Base-by-base conservation (phyloP, 2,888 invertebrate genomes). In the Pantelozetes paolii region DNA sequence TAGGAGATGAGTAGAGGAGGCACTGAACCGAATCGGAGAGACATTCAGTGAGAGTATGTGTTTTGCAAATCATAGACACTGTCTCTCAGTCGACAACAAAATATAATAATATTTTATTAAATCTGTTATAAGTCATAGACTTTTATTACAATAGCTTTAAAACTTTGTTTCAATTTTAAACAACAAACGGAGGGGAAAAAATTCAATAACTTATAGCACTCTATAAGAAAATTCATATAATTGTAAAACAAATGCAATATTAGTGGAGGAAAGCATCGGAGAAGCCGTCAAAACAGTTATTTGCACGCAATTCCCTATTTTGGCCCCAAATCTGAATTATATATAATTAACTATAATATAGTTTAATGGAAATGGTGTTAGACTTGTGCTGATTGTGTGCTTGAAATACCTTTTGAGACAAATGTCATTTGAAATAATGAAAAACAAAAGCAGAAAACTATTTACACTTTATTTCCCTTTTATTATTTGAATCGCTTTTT, bases 251-350 rank as follows among this genome's bases (percentile, higher is more conserved):
- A 57, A 28, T 15, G 45, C 2, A 45, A 45, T 45, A 45, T 45
- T 45, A 36, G 9, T 45, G 15, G 15, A 15, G 45, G 11, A 18
- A 45, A 45, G 2, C 45, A 45, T 45, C 9, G 36, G 45, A 59
- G 30, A 9, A 30, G 32, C 30, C 30, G 59, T 30, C 59, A 59
- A 59, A 54, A 59, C 59, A 59, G 30, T 59, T 59, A 59, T 59
- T n/a, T 20, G 54, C 59, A 59, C 59, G 59, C 59, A 18, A 59
- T 30, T 30, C 30, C 8, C 13, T 59, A 59, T 59, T 59, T 59
- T 59, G 8, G 18, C 30, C 6, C 30, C 30, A 28, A 30, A n/a
- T 48, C n/a, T 48, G 8, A 48, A 48, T 48, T n/a, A n/a, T 26
- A 26, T 59, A 59, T 59, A 59, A 59, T 59, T 59, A 30, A 59